Evolutionary conservation across 1,140 invertebrate genomes (phyloP), one percentile per base, ranked within the genome.

Genomic region (Gonatopus flavifemur): DNA sequence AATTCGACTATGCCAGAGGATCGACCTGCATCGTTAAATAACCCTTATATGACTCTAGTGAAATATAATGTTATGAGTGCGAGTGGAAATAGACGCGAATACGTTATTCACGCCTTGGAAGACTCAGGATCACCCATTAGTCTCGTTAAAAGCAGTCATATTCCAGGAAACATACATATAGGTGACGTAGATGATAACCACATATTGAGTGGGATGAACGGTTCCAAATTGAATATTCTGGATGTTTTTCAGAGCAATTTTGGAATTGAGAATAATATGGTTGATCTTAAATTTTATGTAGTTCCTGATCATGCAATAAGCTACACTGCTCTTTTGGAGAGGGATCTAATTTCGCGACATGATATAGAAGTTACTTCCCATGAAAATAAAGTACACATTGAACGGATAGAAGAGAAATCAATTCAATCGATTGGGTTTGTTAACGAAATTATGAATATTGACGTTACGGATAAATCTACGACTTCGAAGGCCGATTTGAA

Each of bases 241-340:
- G 43, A 33, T 15, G 16, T 36, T 36, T 45, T 45, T 16, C 10
- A 45, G 25, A 36, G n/a, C 18, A 28, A n/a, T 1, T 20, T 45
- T 10, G 4, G 2, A 7, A 18, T 45, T 16, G 19, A 45, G 24
- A 19, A 36, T 9, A 24, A 24, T 18, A n/a, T n/a, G 3, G 33
- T 44, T 10, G 10, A 33, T 2, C 12, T 44, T 20, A 32, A 21
- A 33, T 44, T 44, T 33, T 21, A 32, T 7, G 16, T 44, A 19
- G 28, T 33, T 33, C 28, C 30, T 18, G 41, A 44, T 22, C 7
- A 19, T 7, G 33, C 41, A 1, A 44, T 44, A 30, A 2, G n/a
- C 2, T 45, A 12, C 15, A 13, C 33, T 6, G 32, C 32, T 25
- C 24, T 45, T 25, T 8, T 35, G 3, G 43, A 33, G 16, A 10